These are phyloP conservation scores for Thomomys bottae DNA, from an alignment of 2,113 vertebrate genomes.

Conservation along the genomic window DNA sequence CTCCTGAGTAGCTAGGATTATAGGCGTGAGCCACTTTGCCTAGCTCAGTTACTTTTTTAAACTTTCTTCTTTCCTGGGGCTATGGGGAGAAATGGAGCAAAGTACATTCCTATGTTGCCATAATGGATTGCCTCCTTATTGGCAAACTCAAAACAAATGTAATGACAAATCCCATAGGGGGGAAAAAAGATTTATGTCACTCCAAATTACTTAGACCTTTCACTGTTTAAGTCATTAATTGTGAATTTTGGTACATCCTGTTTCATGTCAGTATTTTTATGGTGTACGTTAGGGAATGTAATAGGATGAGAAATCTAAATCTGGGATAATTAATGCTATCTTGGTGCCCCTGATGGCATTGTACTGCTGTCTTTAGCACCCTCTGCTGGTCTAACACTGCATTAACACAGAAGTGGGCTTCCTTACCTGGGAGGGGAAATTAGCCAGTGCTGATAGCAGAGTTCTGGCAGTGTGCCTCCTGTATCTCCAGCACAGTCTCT, in stretches of 20 bases:
- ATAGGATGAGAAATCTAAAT: not conserved
- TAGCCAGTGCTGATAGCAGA: accelerated
- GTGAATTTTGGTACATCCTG: not conserved
- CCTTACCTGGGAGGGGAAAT: not conserved
- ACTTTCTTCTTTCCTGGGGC: not conserved
- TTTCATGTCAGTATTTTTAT: not conserved
- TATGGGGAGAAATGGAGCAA: not conserved
- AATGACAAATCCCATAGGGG: not conserved
- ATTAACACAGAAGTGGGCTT: accelerated
- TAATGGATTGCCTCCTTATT: not conserved
- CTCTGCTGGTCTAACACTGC: not conserved
- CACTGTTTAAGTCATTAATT: not conserved
- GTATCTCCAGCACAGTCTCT: accelerated
- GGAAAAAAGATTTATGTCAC: not conserved
- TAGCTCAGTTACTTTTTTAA: too few relatives aligned
- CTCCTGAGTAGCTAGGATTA: too few relatives aligned
- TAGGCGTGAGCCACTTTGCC: too few relatives aligned
- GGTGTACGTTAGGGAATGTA: not conserved
- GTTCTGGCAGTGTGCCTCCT: accelerated
- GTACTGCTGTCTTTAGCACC: accelerated
- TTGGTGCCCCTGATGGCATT: accelerated
- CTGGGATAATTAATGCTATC: not conserved
- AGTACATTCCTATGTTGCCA: not conserved
- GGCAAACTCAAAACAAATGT: not conserved
- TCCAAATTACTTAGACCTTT: not conserved